Evolutionary conservation across 2,888 invertebrate species (phyloP), one percentile per base, ranked within the genome.

Genomic region (Scrobipalpa atriplicella): DNA sequence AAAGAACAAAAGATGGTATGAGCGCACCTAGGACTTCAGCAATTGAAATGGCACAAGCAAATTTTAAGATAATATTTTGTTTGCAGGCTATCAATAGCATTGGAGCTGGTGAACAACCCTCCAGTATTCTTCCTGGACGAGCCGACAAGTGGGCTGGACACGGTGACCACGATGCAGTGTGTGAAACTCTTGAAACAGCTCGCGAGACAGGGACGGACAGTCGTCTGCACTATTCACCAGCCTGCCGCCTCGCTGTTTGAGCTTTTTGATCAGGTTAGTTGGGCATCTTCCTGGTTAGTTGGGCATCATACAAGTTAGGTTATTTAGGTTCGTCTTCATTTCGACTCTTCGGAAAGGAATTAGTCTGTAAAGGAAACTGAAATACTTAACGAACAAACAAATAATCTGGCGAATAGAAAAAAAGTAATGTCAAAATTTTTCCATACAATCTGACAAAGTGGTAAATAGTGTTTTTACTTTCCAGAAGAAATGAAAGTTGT

Each of bases 101-200:
- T 97, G 69, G 97, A 97, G 81, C 87, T 97, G 72, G 96, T 97
- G 66, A 96, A 96, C 83, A 97, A 97, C 83, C 97, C 97, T 0
- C 96, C 96, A 29, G 94, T 97, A 19, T 96, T 97, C 90, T 97
- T 97, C 84, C 93, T 97, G 73, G 97, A 97, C 80, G 97, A 97
- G 83, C 97, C 97, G 0, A 97, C 97, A 0, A 95, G 95, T 71
- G 95, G 95, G 0, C 77, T 95, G 72, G 95, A 95, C 78, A 95
- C 94, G 61, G 95, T 95, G 1, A 94, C 95, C 0, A 94, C 95
- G 0, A 86, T 90, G 0, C 94, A 95, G 74, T 94, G 95, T 70
- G 89, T 95, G 39, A 93, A 93, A 60, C 78, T 95, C 61, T 80
- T 95, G 56, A 89, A 90, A 29, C 89, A 92, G 58, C 75, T 95